Evolutionary conservation across 1,140 invertebrate genomes (phyloP).

Genomic region (Drosophila sp.): DNA sequence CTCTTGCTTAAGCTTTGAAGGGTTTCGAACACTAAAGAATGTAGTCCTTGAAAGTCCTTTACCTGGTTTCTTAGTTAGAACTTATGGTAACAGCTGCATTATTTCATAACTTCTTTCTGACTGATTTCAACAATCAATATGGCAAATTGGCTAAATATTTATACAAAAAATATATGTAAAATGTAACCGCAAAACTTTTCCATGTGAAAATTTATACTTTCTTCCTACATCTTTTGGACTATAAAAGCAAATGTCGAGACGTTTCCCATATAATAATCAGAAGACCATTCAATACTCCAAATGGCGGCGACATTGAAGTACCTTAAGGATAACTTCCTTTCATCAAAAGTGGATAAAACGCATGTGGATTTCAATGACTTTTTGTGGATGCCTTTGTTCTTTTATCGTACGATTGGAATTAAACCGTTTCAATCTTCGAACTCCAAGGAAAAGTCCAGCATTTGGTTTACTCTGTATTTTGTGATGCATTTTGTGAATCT

Average conservation of each 20-base stretch:
- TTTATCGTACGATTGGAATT: conserved; percentile 46
- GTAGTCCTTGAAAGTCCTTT: too few species aligned
- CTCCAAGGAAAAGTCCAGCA: conserved; percentile 19
- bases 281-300: not conserved
- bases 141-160: not conserved
- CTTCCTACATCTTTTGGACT: not conserved
- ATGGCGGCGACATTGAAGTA: not conserved
- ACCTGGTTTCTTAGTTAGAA: not conserved
- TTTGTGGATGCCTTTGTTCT: conserved; percentile 37
- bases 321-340: not conserved
- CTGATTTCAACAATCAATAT: not conserved
- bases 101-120: not conserved
- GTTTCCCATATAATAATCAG: not conserved
- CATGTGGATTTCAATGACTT: conserved; percentile 43
- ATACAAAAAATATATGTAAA: not conserved
- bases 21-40: too few species aligned
- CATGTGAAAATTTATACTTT: not conserved
- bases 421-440: conserved; percentile 22
- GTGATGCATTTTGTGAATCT: conserved; percentile 39
- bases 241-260: not conserved
- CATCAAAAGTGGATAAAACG: not conserved
- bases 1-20: too few species aligned
- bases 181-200: not conserved
- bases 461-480: conserved; percentile 15
- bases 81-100: not conserved